These are phyloP conservation scores for Machaerirhynchus nigripectus DNA, from an alignment of 2,113 vertebrate species.

Conservation along the genomic window DNA sequence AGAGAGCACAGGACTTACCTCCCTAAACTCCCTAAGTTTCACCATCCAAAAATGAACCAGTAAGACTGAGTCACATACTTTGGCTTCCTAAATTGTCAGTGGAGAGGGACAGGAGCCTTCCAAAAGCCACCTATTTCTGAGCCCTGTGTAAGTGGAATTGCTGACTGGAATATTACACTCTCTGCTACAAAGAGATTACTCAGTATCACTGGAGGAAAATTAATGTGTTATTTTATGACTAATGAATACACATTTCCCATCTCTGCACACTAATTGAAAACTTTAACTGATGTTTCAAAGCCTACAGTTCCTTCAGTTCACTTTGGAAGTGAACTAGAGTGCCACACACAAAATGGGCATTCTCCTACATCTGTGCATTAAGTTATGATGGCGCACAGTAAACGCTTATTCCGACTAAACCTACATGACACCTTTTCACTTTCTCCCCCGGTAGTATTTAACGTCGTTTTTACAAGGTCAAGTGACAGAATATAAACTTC, in stretches of 20 bases:
- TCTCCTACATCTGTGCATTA: not conserved
- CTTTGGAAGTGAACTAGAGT: too few relatives aligned
- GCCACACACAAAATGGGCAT: not conserved
- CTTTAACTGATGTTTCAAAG: not conserved
- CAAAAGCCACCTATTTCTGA: not conserved
- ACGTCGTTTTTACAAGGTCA: not conserved
- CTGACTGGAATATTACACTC: not conserved
- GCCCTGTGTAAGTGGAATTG: not conserved
- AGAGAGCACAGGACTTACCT: not conserved
- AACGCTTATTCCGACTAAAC: not conserved
- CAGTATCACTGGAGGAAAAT: not conserved
- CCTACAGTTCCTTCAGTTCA: not conserved
- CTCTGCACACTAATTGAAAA: not conserved
- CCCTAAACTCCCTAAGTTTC: not conserved
- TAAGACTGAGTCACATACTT: not conserved
- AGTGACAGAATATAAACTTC: not conserved
- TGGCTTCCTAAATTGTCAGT: not conserved
- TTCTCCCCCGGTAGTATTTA: not conserved
- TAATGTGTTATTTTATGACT: not conserved
- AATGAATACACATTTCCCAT: not conserved
- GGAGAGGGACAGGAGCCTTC: not conserved
- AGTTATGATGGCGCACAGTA: accelerated
- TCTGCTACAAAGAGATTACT: not conserved
- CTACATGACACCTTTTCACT: not conserved
- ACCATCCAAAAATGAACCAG: not conserved